Evolutionary conservation across 2,113 vertebrate genomes (phyloP).

Genomic region (Thunnus thynnus): DNA sequence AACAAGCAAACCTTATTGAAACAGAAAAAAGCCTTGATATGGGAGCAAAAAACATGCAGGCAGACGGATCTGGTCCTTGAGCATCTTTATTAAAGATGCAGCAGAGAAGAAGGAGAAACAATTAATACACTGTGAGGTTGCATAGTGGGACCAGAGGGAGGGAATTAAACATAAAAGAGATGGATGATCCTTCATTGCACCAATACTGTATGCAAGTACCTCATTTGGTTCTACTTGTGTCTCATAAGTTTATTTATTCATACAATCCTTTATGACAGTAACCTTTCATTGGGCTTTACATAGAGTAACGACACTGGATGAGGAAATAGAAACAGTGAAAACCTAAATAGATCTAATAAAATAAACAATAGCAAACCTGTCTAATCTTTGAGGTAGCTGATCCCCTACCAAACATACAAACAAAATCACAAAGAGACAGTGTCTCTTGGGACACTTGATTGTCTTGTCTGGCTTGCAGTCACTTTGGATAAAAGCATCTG

Average conservation of each 20-base stretch:
- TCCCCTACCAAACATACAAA: too few species aligned
- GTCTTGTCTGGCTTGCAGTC: too few species aligned
- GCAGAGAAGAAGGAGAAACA: neutral
- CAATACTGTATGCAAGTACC: conserved; percentile 28
- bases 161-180: conserved; percentile 24
- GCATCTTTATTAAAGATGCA: conserved; percentile 33
- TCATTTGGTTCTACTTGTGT: conserved; percentile 16
- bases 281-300: neutral
- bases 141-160: conserved; percentile 33
- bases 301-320: neutral
- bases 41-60: neutral
- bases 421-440: too few species aligned
- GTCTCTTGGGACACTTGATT: too few species aligned
- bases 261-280: neutral
- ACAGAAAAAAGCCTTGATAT: neutral
- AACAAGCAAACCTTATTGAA: neutral
- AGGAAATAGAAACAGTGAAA: neutral
- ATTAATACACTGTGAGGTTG: conserved; percentile 30
- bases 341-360: neutral
- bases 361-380: too few species aligned
- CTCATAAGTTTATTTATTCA: conserved; percentile 27
- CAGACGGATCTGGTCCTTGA: neutral
- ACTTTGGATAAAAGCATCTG: too few species aligned
- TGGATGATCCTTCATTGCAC: conserved; percentile 49
- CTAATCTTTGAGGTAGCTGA: too few species aligned